These are phyloP conservation scores for Nycticryphes semicollaris DNA, from an alignment of 2,113 vertebrate genomes.

Conservation along the genomic window DNA sequence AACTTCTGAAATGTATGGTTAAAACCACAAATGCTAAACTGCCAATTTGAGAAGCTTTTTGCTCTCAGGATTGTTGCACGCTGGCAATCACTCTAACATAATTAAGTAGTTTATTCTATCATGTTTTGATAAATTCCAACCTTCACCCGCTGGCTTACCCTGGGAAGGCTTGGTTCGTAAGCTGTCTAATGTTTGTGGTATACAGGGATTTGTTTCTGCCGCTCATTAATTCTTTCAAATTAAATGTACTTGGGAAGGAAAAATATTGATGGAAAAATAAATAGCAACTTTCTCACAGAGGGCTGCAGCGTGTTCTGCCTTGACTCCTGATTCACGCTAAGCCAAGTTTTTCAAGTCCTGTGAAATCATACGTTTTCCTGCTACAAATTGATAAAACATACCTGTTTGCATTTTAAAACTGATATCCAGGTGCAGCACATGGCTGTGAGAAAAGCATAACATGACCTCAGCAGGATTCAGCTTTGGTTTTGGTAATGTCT, in stretches of 20 bases:
- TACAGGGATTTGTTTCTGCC: slow-evolving; percentile 44
- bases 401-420: background rate
- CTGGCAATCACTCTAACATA: slow-evolving; percentile 42
- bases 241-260: slow-evolving; percentile 14
- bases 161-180: background rate
- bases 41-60: background rate
- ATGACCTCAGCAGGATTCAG: slow-evolving; percentile 10
- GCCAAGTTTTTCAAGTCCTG: background rate
- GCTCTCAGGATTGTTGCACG: background rate
- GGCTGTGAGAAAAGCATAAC: background rate
- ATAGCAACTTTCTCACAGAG: background rate
- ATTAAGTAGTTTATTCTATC: slow-evolving; percentile 54
- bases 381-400: slow-evolving; percentile 23
- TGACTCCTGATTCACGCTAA: background rate
- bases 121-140: slow-evolving; percentile 61
- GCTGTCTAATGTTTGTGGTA: slow-evolving; percentile 3
- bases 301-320: background rate
- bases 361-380: slow-evolving; percentile 25
- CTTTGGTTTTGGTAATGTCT: slow-evolving; percentile 3
- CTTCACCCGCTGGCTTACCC: background rate
- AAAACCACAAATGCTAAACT: background rate
- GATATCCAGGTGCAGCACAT: slow-evolving; percentile 6
- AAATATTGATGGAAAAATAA: slow-evolving; percentile 45
- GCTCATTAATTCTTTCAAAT: slow-evolving; percentile 46
- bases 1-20: background rate